phyloP scores from a whole-genome alignment of 2,888 invertebrate species.

The Drosophila neonasuta region DNA sequence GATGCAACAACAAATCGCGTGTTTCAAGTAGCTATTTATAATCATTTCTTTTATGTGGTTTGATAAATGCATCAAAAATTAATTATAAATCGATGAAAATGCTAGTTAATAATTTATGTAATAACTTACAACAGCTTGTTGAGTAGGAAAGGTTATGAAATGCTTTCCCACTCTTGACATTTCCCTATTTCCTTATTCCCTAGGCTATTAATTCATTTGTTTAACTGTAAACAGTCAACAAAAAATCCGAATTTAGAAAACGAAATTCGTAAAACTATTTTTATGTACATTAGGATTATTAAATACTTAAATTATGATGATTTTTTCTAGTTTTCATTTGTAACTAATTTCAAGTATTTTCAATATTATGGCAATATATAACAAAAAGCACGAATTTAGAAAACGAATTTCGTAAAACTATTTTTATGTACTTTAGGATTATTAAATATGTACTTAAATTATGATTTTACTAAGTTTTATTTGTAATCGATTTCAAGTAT shows the following conservation, averaged over 20 bases:
- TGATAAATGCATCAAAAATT: not conserved
- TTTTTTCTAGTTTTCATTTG: too few relatives aligned
- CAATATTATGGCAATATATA: too few relatives aligned
- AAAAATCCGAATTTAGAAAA: not conserved
- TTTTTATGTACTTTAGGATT: too few relatives aligned
- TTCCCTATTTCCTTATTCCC: not conserved
- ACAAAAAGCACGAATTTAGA: not conserved
- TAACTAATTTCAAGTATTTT: too few relatives aligned
- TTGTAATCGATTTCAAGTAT: too few relatives aligned
- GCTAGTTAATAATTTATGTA: conserved; percentile 5
- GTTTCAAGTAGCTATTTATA: not conserved
- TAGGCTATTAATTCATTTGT: not conserved
- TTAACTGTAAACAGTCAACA: not conserved
- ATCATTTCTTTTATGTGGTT: not conserved
- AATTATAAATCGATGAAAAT: conserved; percentile 9
- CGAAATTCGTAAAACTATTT: too few relatives aligned
- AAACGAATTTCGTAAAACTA: too few relatives aligned
- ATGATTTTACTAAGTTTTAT: too few relatives aligned
- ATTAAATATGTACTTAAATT: too few relatives aligned
- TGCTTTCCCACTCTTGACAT: not conserved
- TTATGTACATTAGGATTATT: too few relatives aligned
- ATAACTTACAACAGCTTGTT: not conserved
- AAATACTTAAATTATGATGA: too few relatives aligned
- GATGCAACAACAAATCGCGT: not conserved
- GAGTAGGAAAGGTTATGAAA: not conserved